A percentile compares a stretch with the other conserved stretches of the same genome.
phyloP scores from a whole-genome alignment of 2,113 vertebrate species.

The Nymphicus hollandicus region DNA sequence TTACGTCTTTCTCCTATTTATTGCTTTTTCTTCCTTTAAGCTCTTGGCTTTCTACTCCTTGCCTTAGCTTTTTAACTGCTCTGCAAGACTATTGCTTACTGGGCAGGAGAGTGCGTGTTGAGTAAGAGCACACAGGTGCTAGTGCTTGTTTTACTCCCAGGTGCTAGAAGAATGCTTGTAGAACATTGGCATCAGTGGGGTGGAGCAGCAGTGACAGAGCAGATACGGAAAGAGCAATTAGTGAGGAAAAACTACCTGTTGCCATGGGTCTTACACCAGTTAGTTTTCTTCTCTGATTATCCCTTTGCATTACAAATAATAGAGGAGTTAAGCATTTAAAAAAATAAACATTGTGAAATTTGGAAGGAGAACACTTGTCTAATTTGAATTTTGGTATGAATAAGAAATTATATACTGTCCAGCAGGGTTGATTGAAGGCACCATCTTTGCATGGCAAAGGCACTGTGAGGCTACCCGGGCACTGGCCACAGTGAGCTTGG shows the following conservation, averaged over 20 bases:
- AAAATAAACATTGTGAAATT: neutral
- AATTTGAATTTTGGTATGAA: neutral
- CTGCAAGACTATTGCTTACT: neutral
- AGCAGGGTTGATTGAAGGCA: neutral
- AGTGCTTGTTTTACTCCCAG: neutral
- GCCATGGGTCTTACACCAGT: neutral
- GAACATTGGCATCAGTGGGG: neutral
- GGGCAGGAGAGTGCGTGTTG: neutral
- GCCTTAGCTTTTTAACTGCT: neutral
- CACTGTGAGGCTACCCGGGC: neutral
- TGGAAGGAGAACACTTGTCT: neutral
- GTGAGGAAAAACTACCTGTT: neutral
- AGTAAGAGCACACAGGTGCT: neutral
- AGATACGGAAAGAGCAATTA: neutral
- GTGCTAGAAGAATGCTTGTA: neutral
- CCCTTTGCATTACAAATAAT: neutral
- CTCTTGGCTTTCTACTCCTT: neutral
- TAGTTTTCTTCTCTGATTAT: neutral
- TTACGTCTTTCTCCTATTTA: neutral
- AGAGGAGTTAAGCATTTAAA: neutral
- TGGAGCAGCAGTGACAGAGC: neutral
- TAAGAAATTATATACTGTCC: neutral
- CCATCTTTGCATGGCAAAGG: fast-evolving
- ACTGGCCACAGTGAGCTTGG: fast-evolving
- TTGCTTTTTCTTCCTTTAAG: neutral